Evolutionary conservation across 2,797 vertebrate species (phyloP), one percentile per base, ranked within the genome.

Genomic region (Microhierax caerulescens): DNA sequence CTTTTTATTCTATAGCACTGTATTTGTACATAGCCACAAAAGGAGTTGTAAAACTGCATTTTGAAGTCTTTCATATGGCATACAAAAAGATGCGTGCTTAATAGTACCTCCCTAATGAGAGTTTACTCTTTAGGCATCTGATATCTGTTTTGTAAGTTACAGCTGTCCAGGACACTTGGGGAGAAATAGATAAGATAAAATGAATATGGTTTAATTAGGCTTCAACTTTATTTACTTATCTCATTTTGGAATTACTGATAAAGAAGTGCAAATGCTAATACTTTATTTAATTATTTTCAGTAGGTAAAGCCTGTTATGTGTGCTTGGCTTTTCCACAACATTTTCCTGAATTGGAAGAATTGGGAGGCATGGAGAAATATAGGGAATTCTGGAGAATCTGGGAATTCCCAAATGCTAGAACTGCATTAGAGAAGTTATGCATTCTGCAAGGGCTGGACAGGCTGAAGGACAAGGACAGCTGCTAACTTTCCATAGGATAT

Each of bases 191-290:
- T 91, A 90, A 70, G 88, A 83, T 88, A 86, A 78, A 76, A 79
- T 63, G 34, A 54, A 85, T 75, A 70, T 11, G 13, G 54, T 67
- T 91, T 91, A 95, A 91, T 95, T 96, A 94, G 70, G 30, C 88
- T 87, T n/a, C 25, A 92, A 73, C 65, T 93, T 86, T 92, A 83
- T 93, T 95, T 94, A 72, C 73, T 88, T 47, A 47, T 82, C 61
- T 90, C 11, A 36, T 84, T 90, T 90, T 81, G 61, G 41, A 94
- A 54, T 34, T 81, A 78, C 59, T 86, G 93, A 92, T 88, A 94
- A 91, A 94, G 12, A 3, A 85, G 23, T 56, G 34, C n/a, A 93
- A 91, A 53, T 85, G 20, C 21, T 90, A 88, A 83, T 75, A 78
- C 3, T 75, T 95, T 72, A 90, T 92, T 85, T 93, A 78, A 90